These are phyloP conservation scores for Crotalus helleri DNA, from an alignment of 2,113 vertebrate species.

Conservation along the genomic window DNA sequence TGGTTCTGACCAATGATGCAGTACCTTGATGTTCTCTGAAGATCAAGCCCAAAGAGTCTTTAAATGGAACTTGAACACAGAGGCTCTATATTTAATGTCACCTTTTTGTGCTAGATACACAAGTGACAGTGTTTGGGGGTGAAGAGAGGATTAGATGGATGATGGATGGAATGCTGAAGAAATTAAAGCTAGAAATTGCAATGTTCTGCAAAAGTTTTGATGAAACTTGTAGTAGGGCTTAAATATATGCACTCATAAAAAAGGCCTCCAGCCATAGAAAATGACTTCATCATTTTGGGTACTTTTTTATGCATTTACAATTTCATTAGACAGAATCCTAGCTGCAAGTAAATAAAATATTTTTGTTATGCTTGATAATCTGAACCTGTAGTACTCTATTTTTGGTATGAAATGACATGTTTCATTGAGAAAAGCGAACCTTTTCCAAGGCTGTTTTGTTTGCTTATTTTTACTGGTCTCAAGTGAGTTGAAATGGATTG, in stretches of 20 bases:
- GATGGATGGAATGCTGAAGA: not conserved
- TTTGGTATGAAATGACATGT: not conserved
- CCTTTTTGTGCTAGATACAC: not conserved
- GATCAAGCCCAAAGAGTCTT: not conserved
- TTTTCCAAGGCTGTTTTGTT: not conserved
- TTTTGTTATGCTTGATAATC: not conserved
- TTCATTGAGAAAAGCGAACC: not conserved
- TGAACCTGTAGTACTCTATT: not conserved
- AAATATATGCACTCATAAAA: not conserved
- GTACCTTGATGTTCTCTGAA: not conserved
- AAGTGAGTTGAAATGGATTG: not conserved
- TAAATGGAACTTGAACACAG: not conserved
- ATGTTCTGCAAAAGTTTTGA: not conserved
- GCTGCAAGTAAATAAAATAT: not conserved
- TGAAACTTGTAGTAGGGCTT: not conserved
- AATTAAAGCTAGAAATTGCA: not conserved
- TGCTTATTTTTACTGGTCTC: not conserved
- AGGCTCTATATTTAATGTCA: not conserved
- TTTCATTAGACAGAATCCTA: not conserved
- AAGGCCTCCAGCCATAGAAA: not conserved
- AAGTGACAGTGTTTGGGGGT: not conserved
- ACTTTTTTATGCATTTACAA: not conserved
- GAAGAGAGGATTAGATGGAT: no score
- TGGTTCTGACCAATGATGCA: not conserved
- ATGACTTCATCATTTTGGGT: not conserved